phyloP scores from a whole-genome alignment of 1,140 invertebrate species.

The Drosophila kurseongensis region DNA sequence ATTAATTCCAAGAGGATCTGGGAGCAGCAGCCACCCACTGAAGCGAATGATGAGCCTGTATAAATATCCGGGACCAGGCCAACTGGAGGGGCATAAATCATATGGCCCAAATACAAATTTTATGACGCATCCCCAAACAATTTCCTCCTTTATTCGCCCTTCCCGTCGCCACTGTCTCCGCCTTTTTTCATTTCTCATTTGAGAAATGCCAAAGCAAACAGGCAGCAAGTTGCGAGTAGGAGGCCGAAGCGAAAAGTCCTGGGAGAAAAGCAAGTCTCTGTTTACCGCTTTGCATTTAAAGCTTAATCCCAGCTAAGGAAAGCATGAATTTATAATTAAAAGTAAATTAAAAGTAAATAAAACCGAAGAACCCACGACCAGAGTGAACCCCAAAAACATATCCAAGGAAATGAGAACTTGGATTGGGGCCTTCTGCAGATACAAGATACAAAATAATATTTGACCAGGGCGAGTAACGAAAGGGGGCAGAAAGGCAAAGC shows the following conservation, averaged over 20 bases:
- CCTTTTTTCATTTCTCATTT: constrained; percentile 20
- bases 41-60: constrained; percentile 60
- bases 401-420: constrained; percentile 19
- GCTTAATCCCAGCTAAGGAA: constrained; percentile 76
- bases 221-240: constrained; percentile 4
- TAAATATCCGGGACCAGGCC: constrained; percentile 45
- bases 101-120: constrained; percentile 68
- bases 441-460: constrained; percentile 31
- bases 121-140: constrained; percentile 65
- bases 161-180: neutral
- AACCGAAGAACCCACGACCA: constrained; percentile 41
- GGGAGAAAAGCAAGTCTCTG: constrained; percentile 29
- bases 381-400: constrained; percentile 10
- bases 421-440: neutral
- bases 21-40: constrained; percentile 8
- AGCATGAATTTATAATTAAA: constrained; percentile 83
- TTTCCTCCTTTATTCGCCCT: constrained; percentile 5
- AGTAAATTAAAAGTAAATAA: constrained; percentile 83
- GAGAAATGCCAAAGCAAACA: constrained; percentile 33
- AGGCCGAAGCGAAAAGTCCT: constrained; percentile 21
- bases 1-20: constrained; percentile 60
- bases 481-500: neutral
- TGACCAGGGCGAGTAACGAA: constrained; percentile 11
- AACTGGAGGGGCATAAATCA: constrained; percentile 59
- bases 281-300: constrained; percentile 78